These are phyloP conservation scores for Entomobrya multifasciata DNA, from an alignment of 2,888 invertebrate species.

Conservation along the genomic window DNA sequence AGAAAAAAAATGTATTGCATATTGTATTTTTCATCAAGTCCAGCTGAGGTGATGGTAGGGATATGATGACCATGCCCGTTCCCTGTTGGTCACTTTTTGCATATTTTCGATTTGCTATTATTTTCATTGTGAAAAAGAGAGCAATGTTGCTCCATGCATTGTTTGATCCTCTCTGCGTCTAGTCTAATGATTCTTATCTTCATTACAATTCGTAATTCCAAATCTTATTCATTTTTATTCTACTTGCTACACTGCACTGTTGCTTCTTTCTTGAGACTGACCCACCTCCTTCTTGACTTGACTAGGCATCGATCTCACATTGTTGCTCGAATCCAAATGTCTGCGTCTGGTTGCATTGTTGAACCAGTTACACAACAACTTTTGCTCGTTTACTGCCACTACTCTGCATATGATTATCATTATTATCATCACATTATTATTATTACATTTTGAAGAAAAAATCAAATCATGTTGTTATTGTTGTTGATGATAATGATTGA, in stretches of 20 bases:
- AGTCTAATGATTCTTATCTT: slow-evolving; percentile 38
- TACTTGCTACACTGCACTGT: not conserved
- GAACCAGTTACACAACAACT: slow-evolving; percentile 57
- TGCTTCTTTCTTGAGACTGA: slow-evolving; percentile 42
- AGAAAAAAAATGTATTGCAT: no score
- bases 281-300: slow-evolving; percentile 36
- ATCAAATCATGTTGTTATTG: slow-evolving; percentile 1
- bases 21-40: no score
- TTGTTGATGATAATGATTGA: slow-evolving; percentile 31
- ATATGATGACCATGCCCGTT: slow-evolving; percentile 4
- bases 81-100: slow-evolving; percentile 19
- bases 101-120: slow-evolving; percentile 29
- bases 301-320: no score
- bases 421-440: slow-evolving; percentile 15
- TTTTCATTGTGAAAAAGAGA: slow-evolving; percentile 21
- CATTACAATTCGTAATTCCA: not conserved
- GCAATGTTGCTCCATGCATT: slow-evolving; percentile 48
- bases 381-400: slow-evolving; percentile 20
- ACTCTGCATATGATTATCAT: slow-evolving; percentile 45
- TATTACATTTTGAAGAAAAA: slow-evolving; percentile 46
- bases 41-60: slow-evolving; percentile 46
- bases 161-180: slow-evolving; percentile 3
- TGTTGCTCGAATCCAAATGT: not conserved
- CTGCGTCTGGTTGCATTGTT: not conserved
- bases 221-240: not conserved